Conservation (phyloP, 2,888 invertebrate species). For the Apamea epomidion region DNA sequence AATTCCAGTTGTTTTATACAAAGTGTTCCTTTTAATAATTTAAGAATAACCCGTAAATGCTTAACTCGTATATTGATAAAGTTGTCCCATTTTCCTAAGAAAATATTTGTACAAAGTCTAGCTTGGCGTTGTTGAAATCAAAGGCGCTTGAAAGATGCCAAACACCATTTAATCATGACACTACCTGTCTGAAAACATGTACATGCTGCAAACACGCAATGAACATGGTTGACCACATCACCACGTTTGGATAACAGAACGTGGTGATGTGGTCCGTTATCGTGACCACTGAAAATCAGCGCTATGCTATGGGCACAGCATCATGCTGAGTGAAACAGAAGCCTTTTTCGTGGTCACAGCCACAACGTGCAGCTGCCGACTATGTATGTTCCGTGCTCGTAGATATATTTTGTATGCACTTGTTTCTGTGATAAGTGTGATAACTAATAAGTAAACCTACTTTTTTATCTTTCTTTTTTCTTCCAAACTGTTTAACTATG, state of each 20-base stretch:
- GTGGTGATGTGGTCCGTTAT: neutral
- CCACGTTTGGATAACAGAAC: neutral
- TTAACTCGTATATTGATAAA: constrained; percentile 44
- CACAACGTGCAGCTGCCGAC: neutral
- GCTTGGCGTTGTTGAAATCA: constrained; percentile 38
- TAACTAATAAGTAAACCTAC: neutral
- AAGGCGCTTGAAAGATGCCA: constrained; percentile 26
- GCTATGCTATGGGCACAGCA: neutral
- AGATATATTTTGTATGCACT: neutral
- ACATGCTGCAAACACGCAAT: neutral
- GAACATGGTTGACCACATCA: neutral
- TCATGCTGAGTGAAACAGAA: neutral
- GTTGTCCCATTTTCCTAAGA: constrained; percentile 37
- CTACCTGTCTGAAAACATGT: neutral
- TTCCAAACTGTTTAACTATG: neutral
- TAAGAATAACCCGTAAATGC: constrained; percentile 40
- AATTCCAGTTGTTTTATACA: constrained; percentile 49
- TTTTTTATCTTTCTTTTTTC: neutral
- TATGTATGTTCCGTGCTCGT: neutral
- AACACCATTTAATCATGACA: constrained; percentile 19
- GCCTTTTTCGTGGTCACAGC: neutral
- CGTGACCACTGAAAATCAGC: neutral
- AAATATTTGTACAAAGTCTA: constrained; percentile 38
- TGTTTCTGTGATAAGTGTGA: neutral
- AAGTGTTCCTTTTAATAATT: constrained; percentile 35